Evolutionary conservation across 2,888 invertebrate species (phyloP).

Genomic region (Lymantria dispar): DNA sequence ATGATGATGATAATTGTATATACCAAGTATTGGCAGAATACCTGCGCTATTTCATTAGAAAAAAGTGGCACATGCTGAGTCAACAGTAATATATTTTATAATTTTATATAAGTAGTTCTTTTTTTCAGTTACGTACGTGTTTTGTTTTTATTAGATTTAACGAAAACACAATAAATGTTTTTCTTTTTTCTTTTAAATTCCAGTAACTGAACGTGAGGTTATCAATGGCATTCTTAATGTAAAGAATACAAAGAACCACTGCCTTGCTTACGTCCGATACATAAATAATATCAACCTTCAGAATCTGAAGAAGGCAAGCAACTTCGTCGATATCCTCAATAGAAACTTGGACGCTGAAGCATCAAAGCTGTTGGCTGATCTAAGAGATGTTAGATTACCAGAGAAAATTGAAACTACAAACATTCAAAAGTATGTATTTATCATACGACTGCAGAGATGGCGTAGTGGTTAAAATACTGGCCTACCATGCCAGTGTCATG

Average conservation of each 20-base stretch:
- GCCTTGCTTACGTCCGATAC: slow-evolving; percentile 95
- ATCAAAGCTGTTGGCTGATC: slow-evolving; percentile 91
- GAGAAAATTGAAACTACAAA: slow-evolving; percentile 94
- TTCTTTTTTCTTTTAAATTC: background rate
- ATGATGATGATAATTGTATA: too few relatives aligned
- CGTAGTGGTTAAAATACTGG: too few relatives aligned
- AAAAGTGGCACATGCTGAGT: too few relatives aligned
- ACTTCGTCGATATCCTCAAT: slow-evolving; percentile 97
- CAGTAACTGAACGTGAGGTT: slow-evolving; percentile 98
- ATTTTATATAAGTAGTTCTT: too few relatives aligned
- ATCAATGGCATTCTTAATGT: slow-evolving; percentile 97
- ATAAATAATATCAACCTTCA: slow-evolving; percentile 98
- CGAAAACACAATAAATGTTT: too few relatives aligned
- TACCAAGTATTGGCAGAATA: too few relatives aligned
- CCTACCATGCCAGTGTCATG: too few relatives aligned
- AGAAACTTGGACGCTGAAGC: slow-evolving; percentile 96
- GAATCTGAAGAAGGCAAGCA: slow-evolving; percentile 95
- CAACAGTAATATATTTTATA: too few relatives aligned
- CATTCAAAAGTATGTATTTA: slow-evolving; percentile 89
- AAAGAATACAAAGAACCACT: slow-evolving; percentile 97
- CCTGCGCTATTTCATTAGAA: too few relatives aligned
- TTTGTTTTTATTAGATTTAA: too few relatives aligned
- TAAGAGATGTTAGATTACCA: slow-evolving; percentile 94
- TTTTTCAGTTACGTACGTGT: too few relatives aligned
- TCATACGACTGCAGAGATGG: too few relatives aligned